phyloP scores from a whole-genome alignment of 2,888 invertebrate species.

The Craniophora ligustri region DNA sequence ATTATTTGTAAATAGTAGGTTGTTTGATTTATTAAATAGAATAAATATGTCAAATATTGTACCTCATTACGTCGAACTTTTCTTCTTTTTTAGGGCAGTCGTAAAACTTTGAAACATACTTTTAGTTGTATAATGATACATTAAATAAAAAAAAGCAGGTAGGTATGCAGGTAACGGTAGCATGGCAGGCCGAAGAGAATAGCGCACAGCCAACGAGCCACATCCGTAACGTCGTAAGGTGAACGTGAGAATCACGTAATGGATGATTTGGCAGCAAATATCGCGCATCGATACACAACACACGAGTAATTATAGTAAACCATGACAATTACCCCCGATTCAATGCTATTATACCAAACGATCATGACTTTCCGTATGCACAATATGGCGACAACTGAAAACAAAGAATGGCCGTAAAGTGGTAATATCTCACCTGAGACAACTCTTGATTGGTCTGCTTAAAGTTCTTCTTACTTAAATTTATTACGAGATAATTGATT shows the following conservation, averaged over 20 bases:
- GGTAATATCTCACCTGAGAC: conserved; percentile 92
- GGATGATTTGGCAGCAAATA: conserved; percentile 52
- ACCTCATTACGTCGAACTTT: too few relatives aligned
- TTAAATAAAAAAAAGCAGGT: background rate
- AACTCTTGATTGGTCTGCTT: conserved; percentile 96
- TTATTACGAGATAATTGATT: conserved; percentile 98
- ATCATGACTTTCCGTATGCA: conserved; percentile 70
- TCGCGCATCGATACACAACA: conserved; percentile 40
- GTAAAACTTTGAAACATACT: background rate
- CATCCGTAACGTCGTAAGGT: conserved; percentile 35
- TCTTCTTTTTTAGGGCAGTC: too few relatives aligned
- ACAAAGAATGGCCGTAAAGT: conserved; percentile 71
- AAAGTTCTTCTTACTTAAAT: conserved; percentile 98
- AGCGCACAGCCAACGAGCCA: conserved; percentile 25
- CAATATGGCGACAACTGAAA: conserved; percentile 86
- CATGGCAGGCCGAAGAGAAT: conserved; percentile 10
- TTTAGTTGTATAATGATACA: background rate
- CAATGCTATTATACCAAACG: conserved; percentile 41
- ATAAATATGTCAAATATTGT: too few relatives aligned
- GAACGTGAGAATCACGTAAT: conserved; percentile 39
- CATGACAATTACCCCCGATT: conserved; percentile 37
- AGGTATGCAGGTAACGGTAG: conserved; percentile 24
- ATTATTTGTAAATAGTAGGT: too few relatives aligned
- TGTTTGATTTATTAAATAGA: too few relatives aligned
- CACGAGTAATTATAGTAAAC: conserved; percentile 43